Percentiles rank a stretch among this genome's conserved stretches.
Evolutionary conservation across 2,113 vertebrate genomes (phyloP).

Genomic region (Scophthalmus maximus): DNA sequence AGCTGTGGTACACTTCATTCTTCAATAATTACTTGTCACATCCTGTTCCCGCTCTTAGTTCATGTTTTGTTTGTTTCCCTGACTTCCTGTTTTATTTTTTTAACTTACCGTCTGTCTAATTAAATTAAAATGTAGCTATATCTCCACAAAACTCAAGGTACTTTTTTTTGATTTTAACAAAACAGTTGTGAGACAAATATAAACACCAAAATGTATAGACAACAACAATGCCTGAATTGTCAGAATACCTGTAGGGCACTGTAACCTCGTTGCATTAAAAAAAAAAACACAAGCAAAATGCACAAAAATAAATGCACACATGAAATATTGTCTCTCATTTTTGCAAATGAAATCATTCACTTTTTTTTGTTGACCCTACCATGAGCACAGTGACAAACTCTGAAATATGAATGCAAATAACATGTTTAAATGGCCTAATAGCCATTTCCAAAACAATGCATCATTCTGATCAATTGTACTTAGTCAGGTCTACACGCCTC

Average conservation of each 20-base stretch:
- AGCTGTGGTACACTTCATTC: conserved; percentile 25
- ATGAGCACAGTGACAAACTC: conserved; percentile 59
- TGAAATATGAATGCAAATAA: conserved; percentile 72
- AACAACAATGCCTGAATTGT: neutral
- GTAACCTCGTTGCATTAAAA: neutral
- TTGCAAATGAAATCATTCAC: conserved; percentile 68
- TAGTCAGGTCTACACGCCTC: conserved; percentile 69
- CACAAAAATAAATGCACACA: conserved; percentile 17
- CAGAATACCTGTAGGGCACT: neutral
- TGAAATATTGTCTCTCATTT: conserved; percentile 52
- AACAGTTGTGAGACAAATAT: neutral
- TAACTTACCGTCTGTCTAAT: too few species aligned
- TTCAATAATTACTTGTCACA: conserved; percentile 58
- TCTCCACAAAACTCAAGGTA: conserved; percentile 22
- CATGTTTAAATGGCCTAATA: conserved; percentile 73
- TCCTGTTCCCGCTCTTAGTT: too few species aligned
- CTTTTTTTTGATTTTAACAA: neutral
- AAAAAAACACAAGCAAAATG: conserved; percentile 25
- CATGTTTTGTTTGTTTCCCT: too few species aligned
- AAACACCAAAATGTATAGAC: neutral
- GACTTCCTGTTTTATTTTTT: too few species aligned
- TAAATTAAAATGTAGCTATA: conserved; percentile 22
- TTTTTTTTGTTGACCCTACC: conserved; percentile 53
- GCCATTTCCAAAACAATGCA: conserved; percentile 67
- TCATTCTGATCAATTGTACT: conserved; percentile 80